Conservation (phyloP, 2,113 vertebrate species). For the Hippocampus abdominalis region DNA sequence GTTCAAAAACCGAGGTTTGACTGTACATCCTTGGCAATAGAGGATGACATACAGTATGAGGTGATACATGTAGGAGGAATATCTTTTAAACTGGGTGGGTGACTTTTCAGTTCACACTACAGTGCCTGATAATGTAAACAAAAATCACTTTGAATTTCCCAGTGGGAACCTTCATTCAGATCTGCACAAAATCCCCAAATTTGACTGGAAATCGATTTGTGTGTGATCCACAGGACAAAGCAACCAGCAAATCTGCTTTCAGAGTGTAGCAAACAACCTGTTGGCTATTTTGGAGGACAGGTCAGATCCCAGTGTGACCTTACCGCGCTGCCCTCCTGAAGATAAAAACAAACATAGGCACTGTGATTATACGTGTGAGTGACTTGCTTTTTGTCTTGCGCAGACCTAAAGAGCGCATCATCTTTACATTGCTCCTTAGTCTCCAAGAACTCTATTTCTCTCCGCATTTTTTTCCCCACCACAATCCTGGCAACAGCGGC, state of each 20-base stretch:
- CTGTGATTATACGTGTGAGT: conserved; percentile 20
- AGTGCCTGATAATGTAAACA: conserved; percentile 1
- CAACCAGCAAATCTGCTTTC: conserved; percentile 35
- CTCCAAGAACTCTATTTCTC: conserved; percentile 22
- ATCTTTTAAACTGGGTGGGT: not conserved
- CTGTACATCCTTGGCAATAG: no score
- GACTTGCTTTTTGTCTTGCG: conserved; percentile 35
- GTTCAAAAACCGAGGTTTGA: no score
- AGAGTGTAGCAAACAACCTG: conserved; percentile 29
- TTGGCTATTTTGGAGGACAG: conserved; percentile 47
- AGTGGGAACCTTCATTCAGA: not conserved
- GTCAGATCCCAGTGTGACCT: conserved; percentile 47
- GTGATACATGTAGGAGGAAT: no score
- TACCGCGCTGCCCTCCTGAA: conserved; percentile 26
- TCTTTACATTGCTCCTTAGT: conserved; percentile 35
- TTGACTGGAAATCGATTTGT: not conserved
- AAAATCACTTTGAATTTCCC: not conserved
- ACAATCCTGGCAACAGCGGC: conserved; percentile 28
- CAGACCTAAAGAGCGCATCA: conserved; percentile 24
- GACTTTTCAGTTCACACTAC: not conserved
- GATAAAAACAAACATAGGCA: conserved; percentile 43
- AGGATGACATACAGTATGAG: no score
- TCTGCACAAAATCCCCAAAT: not conserved
- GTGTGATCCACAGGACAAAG: not conserved
- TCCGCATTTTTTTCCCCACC: conserved; percentile 44